Conservation (phyloP, 2,113 vertebrate genomes). For the Tor tambroides region DNA sequence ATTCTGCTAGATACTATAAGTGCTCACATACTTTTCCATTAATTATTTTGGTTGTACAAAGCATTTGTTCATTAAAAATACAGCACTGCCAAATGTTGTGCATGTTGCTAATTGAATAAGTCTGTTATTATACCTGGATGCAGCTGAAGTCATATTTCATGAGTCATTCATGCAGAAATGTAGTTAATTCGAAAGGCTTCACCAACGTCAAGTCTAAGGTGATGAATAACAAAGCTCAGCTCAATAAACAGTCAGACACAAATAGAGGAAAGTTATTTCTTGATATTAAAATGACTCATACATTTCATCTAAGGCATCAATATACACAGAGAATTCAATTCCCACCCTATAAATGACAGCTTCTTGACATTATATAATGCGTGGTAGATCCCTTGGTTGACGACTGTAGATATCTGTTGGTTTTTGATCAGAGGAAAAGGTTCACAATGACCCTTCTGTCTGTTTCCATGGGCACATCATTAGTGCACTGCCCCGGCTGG, state of each 20-base stretch:
- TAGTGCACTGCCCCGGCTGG: conserved; percentile 71
- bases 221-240: not conserved
- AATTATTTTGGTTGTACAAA: conserved; percentile 6
- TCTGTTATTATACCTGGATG: not conserved
- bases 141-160: conserved; percentile 12
- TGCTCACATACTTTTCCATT: not conserved
- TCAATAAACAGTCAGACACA: conserved; percentile 18
- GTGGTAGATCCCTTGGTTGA: conserved; percentile 4
- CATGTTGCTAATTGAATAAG: conserved; percentile 8
- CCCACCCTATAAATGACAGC: not conserved
- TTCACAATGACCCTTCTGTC: conserved; percentile 69
- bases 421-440: conserved; percentile 61
- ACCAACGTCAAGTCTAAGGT: not conserved
- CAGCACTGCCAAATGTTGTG: conserved; percentile 4
- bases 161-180: conserved; percentile 13
- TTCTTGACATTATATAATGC: not conserved
- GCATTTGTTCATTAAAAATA: conserved; percentile 18
- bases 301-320: not conserved
- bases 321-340: not conserved
- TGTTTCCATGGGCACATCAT: conserved; percentile 79
- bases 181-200: not conserved
- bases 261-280: conserved; percentile 10
- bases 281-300: conserved; percentile 1
- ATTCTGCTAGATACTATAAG: not conserved
- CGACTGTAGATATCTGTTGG: not conserved